A percentile compares a stretch with the other conserved stretches of the same genome.
phyloP scores from a whole-genome alignment of 2,797 vertebrate species.

The Acanthurus leucopareius region DNA sequence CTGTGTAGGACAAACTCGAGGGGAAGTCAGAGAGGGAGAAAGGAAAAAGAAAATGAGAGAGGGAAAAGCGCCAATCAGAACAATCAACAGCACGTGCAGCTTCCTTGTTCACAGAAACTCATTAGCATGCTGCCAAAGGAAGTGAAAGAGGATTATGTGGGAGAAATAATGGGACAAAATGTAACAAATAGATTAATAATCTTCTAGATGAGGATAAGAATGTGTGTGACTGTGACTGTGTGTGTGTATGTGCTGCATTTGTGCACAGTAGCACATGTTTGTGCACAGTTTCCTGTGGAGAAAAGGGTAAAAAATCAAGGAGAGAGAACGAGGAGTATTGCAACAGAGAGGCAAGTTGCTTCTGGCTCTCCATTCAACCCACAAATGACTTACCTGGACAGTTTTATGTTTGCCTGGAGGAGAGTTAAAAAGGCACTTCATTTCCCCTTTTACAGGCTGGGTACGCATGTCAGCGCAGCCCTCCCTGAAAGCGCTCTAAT shows the following conservation, averaged over 20 bases:
- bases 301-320: conserved; percentile 17
- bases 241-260: conserved; percentile 25
- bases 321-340: conserved; percentile 45
- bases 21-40: conserved; percentile 32
- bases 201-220: conserved; percentile 76
- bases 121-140: conserved; percentile 94
- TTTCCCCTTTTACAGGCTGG: conserved; percentile 84
- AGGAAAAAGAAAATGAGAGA: conserved; percentile 17
- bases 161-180: conserved; percentile 92
- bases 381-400: conserved; percentile 89
- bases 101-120: conserved; percentile 91
- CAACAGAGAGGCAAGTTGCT: conserved; percentile 68
- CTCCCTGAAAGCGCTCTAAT: conserved; percentile 86
- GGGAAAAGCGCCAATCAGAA: conserved; percentile 88
- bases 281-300: conserved; percentile 36
- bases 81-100: conserved; percentile 86
- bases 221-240: conserved; percentile 33
- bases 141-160: conserved; percentile 92
- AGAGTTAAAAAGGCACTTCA: conserved; percentile 88
- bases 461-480: conserved; percentile 82
- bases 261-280: conserved; percentile 43
- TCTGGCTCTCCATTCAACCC: conserved; percentile 81
- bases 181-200: conserved; percentile 87
- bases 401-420: conserved; percentile 89
- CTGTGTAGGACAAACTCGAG: conserved; percentile 71